Conservation (phyloP, 2,888 invertebrate genomes). For the Ochlodes sylvanus region DNA sequence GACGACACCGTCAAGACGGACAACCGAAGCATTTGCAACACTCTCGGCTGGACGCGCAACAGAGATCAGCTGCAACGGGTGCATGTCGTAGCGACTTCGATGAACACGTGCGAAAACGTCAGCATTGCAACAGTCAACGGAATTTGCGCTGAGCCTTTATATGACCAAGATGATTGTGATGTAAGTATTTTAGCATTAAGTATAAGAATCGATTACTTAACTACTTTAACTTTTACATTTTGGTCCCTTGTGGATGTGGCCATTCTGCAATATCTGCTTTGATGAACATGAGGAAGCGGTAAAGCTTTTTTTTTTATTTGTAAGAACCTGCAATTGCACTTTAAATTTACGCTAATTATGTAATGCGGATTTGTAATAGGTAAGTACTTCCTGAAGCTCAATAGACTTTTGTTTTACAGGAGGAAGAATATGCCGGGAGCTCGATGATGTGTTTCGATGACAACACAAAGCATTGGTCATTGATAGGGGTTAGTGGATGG, state of each 20-base stretch:
- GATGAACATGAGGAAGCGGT: no score
- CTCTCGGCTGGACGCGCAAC: constrained; percentile 94
- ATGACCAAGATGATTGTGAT: constrained; percentile 92
- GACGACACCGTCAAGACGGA: constrained; percentile 73
- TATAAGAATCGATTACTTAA: no score
- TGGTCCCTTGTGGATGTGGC: no score
- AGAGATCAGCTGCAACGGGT: constrained; percentile 93
- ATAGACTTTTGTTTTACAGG: constrained; percentile 77
- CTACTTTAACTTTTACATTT: no score
- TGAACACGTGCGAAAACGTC: constrained; percentile 93
- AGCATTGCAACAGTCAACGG: constrained; percentile 94
- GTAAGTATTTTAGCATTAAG: constrained; percentile 83
- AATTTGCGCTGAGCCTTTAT: constrained; percentile 92
- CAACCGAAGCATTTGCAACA: constrained; percentile 87
- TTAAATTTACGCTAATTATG: no score
- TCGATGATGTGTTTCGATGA: constrained; percentile 92
- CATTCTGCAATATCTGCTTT: no score
- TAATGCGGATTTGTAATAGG: no score
- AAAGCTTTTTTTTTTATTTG: no score
- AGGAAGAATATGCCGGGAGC: constrained; percentile 95
- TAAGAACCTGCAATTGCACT: no score
- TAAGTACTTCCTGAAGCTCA: not conserved
- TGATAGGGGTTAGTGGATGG: constrained; percentile 93
- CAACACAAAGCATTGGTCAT: constrained; percentile 90
- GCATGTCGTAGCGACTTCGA: constrained; percentile 90